These are phyloP conservation scores for Polyodon spathula DNA, from an alignment of 2,113 vertebrate genomes.

Conservation along the genomic window DNA sequence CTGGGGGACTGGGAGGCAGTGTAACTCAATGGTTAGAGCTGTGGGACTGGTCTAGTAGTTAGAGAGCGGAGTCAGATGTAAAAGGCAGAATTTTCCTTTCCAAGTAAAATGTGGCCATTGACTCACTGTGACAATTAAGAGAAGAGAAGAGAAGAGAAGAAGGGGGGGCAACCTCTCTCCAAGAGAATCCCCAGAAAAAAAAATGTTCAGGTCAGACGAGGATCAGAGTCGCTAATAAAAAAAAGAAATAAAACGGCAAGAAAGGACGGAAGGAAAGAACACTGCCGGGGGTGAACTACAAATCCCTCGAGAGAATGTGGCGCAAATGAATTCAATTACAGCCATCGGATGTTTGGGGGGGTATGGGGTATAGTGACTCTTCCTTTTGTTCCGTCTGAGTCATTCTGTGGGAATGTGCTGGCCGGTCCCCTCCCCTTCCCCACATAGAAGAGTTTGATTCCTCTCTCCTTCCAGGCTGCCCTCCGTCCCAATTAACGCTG, in stretches of 20 bases:
- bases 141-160: too few species aligned
- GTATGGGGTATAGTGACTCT: constrained; percentile 39
- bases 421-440: constrained; percentile 41
- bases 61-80: too few species aligned
- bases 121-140: too few species aligned
- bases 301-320: constrained; percentile 53
- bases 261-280: constrained; percentile 30
- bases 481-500: neutral
- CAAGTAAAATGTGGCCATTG: too few species aligned
- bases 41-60: too few species aligned
- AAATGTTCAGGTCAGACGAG: constrained; percentile 4
- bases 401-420: constrained; percentile 62
- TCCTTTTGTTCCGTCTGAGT: constrained; percentile 21
- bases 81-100: too few species aligned
- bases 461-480: neutral
- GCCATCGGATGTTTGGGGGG: constrained; percentile 36
- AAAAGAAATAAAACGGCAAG: constrained; percentile 28
- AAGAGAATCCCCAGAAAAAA: too few species aligned
- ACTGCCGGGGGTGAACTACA: constrained; percentile 30
- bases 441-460: neutral
- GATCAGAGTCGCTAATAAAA: constrained; percentile 23
- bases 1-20: too few species aligned
- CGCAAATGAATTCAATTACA: constrained; percentile 58
- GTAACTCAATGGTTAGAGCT: too few species aligned
- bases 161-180: too few species aligned